These are phyloP conservation scores for Ferrisia virgata DNA, from an alignment of 2,888 invertebrate genomes.

Conservation along the genomic window DNA sequence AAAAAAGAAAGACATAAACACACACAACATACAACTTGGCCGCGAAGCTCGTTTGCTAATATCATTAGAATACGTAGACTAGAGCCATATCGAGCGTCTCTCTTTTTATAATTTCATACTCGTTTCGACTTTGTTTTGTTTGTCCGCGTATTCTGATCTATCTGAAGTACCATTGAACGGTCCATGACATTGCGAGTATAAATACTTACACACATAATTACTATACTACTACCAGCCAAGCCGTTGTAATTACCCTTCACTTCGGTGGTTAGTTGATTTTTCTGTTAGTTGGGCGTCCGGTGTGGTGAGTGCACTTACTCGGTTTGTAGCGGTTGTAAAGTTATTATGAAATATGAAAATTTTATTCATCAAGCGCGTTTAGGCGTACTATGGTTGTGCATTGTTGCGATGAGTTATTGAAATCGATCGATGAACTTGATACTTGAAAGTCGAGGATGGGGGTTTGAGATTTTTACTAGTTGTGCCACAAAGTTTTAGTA, in stretches of 20 bases:
- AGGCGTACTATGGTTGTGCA: no score
- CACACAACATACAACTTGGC: background rate
- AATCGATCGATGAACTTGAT: no score
- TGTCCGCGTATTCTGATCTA: background rate
- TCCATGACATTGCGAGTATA: background rate
- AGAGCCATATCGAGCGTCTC: background rate
- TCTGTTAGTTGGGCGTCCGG: no score
- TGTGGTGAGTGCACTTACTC: no score
- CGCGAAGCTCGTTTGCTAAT: background rate
- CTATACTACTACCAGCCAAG: background rate
- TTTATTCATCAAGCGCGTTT: no score
- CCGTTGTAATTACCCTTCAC: background rate
- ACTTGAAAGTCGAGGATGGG: no score
- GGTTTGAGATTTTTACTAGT: no score
- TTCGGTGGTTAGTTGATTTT: no score
- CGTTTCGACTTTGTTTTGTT: conserved; percentile 19
- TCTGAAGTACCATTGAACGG: conserved; percentile 26
- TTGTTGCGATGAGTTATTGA: no score
- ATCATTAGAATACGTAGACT: conserved; percentile 22
- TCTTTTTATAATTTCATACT: background rate
- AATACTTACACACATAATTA: background rate
- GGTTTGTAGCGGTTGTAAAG: no score
- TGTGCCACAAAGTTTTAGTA: no score
- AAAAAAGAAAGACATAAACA: background rate
- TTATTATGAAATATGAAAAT: no score